Evolutionary conservation across 2,113 vertebrate genomes (phyloP).

Genomic region (Poeciliopsis turrubarensis): DNA sequence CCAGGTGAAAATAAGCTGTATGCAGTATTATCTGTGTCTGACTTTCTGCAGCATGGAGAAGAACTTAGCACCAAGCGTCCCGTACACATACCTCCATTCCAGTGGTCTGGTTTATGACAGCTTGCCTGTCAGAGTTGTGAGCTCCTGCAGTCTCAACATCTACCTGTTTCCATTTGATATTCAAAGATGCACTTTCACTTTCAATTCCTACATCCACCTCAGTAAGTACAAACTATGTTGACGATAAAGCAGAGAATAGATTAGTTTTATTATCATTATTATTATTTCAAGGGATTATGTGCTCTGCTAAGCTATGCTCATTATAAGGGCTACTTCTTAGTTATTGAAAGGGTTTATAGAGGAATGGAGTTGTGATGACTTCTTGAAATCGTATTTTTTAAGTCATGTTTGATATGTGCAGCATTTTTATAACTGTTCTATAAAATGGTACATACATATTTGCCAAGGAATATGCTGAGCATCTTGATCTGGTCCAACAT

Average conservation of each 20-base stretch:
- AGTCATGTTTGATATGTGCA: too few species aligned
- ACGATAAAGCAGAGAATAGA: too few species aligned
- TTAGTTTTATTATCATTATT: too few species aligned
- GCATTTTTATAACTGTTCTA: too few species aligned
- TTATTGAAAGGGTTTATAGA: too few species aligned
- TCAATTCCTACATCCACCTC: conserved; percentile 41
- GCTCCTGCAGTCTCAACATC: conserved; percentile 61
- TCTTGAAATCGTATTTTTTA: too few species aligned
- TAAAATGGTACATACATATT: too few species aligned
- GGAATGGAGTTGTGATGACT: too few species aligned
- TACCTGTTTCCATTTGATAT: conserved; percentile 65
- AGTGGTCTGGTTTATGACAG: conserved; percentile 8
- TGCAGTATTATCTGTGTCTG: neutral
- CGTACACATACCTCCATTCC: conserved; percentile 27
- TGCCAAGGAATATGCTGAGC: too few species aligned
- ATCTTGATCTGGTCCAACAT: neutral
- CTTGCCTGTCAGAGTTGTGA: conserved; percentile 53
- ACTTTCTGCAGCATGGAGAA: conserved; percentile 55
- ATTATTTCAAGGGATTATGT: too few species aligned
- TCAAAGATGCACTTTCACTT: conserved; percentile 59
- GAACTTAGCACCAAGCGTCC: conserved; percentile 39
- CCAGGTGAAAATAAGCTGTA: neutral
- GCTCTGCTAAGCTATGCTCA: too few species aligned
- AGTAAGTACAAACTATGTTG: conserved; percentile 23
- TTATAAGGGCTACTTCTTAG: too few species aligned